Evolutionary conservation across 2,797 vertebrate species (phyloP), one percentile per base, ranked within the genome.

Genomic region (Thripadectes ignobilis): DNA sequence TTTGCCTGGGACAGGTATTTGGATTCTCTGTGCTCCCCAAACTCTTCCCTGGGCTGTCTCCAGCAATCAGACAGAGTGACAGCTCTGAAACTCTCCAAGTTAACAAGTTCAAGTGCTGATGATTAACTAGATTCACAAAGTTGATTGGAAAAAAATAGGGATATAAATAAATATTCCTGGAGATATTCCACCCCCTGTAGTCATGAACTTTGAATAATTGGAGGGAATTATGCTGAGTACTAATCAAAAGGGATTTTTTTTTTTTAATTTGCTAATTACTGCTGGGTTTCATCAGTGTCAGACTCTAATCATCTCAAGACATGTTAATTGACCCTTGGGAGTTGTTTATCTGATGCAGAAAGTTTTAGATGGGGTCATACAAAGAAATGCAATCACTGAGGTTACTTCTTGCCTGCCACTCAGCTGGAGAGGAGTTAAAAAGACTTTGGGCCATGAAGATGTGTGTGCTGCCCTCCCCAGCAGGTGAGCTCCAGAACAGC

Each of bases 171-270:
- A 97, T 98, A 98, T 98, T 98, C 98, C 98, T 97, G 97, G 98
- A 98, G 97, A 96, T 95, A 95, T 96, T 98, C 97, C 98, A 98
- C 98, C 98, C 98, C 98, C 98, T 96, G 98, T 97, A 97, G 98
- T 98, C 97, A 96, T 98, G 98, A 98, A 98, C 98, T 98, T 98
- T 98, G 98, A 98, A 98, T 98, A 98, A 98, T 98, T 98, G 98
- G 98, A 97, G 96, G 97, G 98, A 98, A 98, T 98, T 98, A 98
- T 98, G 98, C 98, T 97, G 98, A 98, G 98, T 98, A 98, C 98
- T 98, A 98, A 98, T 98, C 98, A 98, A 97, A 98, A 98, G 97
- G 73, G 27, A 45, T 12, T 30, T 95, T 95, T 97, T 97, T 97
- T 98, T 98, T 97, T 96, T 96, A 97, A 98, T 97, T 98, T 97